phyloP scores from a whole-genome alignment of 2,888 invertebrate species.

The Drosophila mayaguana region DNA sequence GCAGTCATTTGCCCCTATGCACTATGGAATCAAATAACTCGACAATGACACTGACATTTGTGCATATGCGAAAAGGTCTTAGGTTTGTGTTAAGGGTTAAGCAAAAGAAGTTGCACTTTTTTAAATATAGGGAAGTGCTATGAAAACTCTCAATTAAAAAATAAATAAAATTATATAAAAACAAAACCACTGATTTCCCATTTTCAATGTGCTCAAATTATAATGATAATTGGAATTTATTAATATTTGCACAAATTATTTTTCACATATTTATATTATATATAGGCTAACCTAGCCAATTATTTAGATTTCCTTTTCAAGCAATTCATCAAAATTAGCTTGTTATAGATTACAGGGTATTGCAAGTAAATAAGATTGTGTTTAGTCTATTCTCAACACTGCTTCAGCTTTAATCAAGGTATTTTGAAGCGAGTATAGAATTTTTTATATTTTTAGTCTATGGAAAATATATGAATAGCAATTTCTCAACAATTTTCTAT shows the following conservation, averaged over 20 bases:
- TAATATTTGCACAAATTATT: no score
- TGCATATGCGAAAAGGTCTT: neutral
- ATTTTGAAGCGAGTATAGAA: no score
- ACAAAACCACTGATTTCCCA: no score
- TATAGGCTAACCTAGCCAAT: no score
- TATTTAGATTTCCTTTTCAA: neutral
- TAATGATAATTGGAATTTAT: no score
- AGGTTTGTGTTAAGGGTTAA: neutral
- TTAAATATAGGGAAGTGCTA: neutral
- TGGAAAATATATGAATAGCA: neutral
- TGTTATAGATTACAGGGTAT: neutral
- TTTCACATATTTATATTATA: no score
- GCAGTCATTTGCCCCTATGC: slow-evolving; percentile 16
- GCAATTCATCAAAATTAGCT: neutral
- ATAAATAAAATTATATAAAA: no score
- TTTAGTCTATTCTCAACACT: neutral
- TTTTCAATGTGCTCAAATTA: no score
- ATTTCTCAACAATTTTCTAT: neutral
- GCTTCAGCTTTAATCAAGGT: neutral
- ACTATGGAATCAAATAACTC: slow-evolving; percentile 37
- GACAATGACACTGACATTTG: slow-evolving; percentile 65
- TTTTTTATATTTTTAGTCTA: no score
- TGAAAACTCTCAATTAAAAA: neutral
- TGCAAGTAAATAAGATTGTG: neutral
- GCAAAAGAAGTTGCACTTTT: neutral